Evolutionary conservation across 2,113 vertebrate species (phyloP).

Genomic region (Gracilinanus agilis): DNA sequence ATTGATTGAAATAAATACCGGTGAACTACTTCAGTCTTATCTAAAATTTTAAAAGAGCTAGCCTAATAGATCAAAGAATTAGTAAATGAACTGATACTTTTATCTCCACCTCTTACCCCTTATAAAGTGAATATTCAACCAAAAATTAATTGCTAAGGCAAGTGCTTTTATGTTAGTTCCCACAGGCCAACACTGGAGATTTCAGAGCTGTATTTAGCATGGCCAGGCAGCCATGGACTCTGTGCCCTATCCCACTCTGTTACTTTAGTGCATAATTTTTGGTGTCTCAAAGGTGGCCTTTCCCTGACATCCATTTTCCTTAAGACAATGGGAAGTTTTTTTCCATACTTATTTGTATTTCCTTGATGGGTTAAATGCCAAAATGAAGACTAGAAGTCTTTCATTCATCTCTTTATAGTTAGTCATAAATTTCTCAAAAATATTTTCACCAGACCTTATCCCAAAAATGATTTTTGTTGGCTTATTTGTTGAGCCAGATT

Average conservation of each 20-base stretch:
- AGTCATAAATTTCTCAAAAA: conserved; percentile 73
- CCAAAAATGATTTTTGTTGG: conserved; percentile 36
- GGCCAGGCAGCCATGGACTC: conserved; percentile 45
- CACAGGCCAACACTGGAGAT: conserved; percentile 73
- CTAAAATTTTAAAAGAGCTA: conserved; percentile 37
- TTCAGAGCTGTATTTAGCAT: conserved; percentile 57
- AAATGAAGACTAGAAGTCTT: conserved; percentile 60
- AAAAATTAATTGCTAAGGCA: conserved; percentile 78
- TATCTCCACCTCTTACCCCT: conserved; percentile 41
- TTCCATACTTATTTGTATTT: conserved; percentile 70
- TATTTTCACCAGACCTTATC: conserved; percentile 30
- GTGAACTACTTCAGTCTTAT: conserved; percentile 48
- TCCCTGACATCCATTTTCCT: conserved; percentile 59
- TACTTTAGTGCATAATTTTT: conserved; percentile 26
- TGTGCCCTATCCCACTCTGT: conserved; percentile 63
- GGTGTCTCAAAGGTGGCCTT: conserved; percentile 54
- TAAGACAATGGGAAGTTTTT: conserved; percentile 59
- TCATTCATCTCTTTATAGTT: conserved; percentile 44
- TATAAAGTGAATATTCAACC: conserved; percentile 59
- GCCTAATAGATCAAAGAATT: conserved; percentile 58
- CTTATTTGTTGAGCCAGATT: conserved; percentile 16
- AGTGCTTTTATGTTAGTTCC: conserved; percentile 78
- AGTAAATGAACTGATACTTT: conserved; percentile 68
- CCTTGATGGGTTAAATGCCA: conserved; percentile 24
- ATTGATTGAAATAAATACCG: conserved; percentile 67